phyloP scores from a whole-genome alignment of 2,888 invertebrate genomes.

The Mactromeris polynyma region DNA sequence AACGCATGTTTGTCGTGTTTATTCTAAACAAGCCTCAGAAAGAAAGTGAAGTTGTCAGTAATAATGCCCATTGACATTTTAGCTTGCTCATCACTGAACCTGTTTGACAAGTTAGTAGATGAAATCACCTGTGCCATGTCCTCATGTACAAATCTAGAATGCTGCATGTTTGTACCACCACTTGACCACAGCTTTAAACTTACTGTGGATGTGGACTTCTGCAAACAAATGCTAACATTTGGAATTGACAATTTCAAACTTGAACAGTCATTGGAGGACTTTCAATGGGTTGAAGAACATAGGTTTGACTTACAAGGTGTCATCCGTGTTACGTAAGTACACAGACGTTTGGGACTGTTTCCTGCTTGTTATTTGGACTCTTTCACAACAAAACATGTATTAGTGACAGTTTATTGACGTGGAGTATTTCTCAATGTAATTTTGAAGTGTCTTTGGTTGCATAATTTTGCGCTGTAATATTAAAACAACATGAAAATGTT shows the following conservation, averaged over 20 bases:
- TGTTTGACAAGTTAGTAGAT: background rate
- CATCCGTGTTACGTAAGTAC: conserved; percentile 13
- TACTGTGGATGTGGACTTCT: background rate
- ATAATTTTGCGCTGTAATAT: no score
- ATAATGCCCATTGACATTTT: no score
- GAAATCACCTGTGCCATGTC: background rate
- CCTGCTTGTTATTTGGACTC: no score
- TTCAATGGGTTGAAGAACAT: background rate
- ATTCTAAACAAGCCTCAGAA: no score
- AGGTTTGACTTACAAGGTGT: background rate
- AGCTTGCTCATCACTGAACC: background rate
- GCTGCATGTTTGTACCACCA: background rate
- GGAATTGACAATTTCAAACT: background rate
- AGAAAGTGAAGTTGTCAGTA: no score
- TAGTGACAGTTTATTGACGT: no score
- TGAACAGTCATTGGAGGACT: background rate
- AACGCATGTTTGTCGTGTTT: no score
- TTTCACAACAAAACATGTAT: no score
- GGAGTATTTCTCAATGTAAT: no score
- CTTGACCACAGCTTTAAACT: background rate
- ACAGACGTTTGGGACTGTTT: no score
- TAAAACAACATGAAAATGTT: no score
- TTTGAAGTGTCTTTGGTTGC: no score
- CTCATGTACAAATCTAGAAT: background rate
- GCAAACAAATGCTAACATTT: background rate